phyloP scores from a whole-genome alignment of 2,888 invertebrate species.

The Eupithecia dodoneata region DNA sequence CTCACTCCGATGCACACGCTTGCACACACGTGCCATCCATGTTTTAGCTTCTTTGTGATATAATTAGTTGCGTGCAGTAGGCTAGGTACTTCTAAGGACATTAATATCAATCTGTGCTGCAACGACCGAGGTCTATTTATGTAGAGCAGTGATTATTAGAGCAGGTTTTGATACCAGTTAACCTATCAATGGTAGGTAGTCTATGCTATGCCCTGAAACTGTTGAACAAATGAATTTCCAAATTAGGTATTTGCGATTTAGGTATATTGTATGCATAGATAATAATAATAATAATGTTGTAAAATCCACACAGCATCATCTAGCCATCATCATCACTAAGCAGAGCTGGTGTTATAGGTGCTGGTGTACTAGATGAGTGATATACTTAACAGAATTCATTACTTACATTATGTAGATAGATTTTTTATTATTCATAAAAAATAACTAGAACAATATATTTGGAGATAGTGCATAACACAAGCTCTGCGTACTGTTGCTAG shows the following conservation, averaged over 20 bases:
- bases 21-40: conserved; percentile 31
- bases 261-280: too few relatives aligned
- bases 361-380: too few relatives aligned
- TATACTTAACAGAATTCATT: too few relatives aligned
- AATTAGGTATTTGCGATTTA: neutral
- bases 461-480: too few relatives aligned
- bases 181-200: neutral
- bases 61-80: conserved; percentile 16
- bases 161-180: neutral
- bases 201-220: neutral
- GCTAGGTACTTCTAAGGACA: conserved; percentile 7
- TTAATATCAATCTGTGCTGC: conserved; percentile 13
- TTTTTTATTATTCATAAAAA: too few relatives aligned
- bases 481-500: too few relatives aligned
- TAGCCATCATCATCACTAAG: too few relatives aligned
- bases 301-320: too few relatives aligned
- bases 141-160: conserved; percentile 1
- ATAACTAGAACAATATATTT: too few relatives aligned
- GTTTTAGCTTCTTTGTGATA: conserved; percentile 17
- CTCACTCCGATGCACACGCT: conserved; percentile 28
- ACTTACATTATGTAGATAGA: too few relatives aligned
- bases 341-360: too few relatives aligned
- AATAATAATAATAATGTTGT: too few relatives aligned
- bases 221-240: neutral
- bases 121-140: neutral